phyloP scores from a whole-genome alignment of 2,113 vertebrate species.

The Ptyas mucosa region DNA sequence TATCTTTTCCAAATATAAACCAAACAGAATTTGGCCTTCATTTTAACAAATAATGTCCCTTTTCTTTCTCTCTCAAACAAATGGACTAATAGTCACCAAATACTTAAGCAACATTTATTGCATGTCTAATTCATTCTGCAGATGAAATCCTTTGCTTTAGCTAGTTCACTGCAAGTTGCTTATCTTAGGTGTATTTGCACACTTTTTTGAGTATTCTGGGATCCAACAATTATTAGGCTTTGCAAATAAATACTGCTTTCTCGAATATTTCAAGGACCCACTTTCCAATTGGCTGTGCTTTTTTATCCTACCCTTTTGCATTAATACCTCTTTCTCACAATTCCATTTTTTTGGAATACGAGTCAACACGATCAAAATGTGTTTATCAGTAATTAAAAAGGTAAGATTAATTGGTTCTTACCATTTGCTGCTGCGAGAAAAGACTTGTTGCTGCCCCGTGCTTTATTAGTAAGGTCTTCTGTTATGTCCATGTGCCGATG shows the following conservation, averaged over 20 bases:
- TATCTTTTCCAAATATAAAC: neutral
- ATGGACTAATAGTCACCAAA: neutral
- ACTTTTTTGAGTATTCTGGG: neutral
- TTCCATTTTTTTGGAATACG: neutral
- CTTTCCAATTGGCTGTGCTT: neutral
- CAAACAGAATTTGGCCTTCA: neutral
- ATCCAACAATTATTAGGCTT: neutral
- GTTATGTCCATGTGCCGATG: conserved; percentile 93
- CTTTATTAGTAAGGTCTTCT: conserved; percentile 93
- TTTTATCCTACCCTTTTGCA: neutral
- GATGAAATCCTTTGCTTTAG: neutral
- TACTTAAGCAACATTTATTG: neutral
- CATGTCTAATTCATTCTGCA: neutral
- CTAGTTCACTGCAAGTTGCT: neutral
- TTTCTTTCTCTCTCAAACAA: neutral
- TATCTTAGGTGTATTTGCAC: neutral
- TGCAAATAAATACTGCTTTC: neutral
- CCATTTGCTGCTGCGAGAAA: conserved; percentile 91
- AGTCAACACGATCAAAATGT: neutral
- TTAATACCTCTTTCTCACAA: neutral
- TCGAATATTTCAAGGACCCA: neutral
- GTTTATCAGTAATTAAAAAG: neutral
- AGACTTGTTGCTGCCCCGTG: conserved; percentile 86
- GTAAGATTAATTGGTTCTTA: conserved; percentile 56
- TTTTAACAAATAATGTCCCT: neutral